Percentiles rank a stretch among this genome's conserved stretches.
These are phyloP conservation scores for Sinotaia quadrata DNA, from an alignment of 2,888 invertebrate species.

Conservation along the genomic window DNA sequence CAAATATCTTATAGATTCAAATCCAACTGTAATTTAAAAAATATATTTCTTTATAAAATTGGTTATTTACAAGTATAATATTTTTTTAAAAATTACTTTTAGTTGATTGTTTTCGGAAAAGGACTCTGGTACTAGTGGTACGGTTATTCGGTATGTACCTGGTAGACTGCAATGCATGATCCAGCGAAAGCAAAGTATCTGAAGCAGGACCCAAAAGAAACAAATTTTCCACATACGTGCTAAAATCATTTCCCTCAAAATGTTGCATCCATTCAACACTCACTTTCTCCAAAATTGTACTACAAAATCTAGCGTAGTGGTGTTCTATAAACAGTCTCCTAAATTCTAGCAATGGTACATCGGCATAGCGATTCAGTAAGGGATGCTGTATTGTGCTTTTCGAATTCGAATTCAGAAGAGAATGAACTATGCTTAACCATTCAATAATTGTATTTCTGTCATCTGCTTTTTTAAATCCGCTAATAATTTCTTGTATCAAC, in stretches of 20 bases:
- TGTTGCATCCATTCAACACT: conserved; percentile 23
- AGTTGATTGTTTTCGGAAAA: too few species aligned
- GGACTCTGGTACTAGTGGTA: too few species aligned
- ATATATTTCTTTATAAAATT: too few species aligned
- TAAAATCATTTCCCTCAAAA: conserved; percentile 1
- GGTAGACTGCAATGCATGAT: conserved; percentile 7
- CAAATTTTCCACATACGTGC: conserved; percentile 1
- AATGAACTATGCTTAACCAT: conserved; percentile 9
- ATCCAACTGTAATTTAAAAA: too few species aligned
- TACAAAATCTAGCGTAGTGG: conserved; percentile 13
- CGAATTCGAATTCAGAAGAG: neutral
- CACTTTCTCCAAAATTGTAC: conserved; percentile 13
- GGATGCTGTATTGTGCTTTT: neutral
- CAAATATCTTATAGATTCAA: too few species aligned
- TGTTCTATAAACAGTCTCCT: neutral
- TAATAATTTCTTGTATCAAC: conserved; percentile 10
- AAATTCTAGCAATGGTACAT: conserved; percentile 8
- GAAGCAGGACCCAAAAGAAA: conserved; percentile 15
- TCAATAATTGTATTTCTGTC: neutral
- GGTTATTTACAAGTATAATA: too few species aligned
- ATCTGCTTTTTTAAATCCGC: conserved; percentile 9
- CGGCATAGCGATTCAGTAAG: neutral
- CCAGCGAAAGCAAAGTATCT: conserved; percentile 12
- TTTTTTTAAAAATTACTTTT: too few species aligned
- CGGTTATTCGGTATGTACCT: too few species aligned